Evolutionary conservation across 2,888 invertebrate genomes (phyloP).

Genomic region (Germaria angustata): DNA sequence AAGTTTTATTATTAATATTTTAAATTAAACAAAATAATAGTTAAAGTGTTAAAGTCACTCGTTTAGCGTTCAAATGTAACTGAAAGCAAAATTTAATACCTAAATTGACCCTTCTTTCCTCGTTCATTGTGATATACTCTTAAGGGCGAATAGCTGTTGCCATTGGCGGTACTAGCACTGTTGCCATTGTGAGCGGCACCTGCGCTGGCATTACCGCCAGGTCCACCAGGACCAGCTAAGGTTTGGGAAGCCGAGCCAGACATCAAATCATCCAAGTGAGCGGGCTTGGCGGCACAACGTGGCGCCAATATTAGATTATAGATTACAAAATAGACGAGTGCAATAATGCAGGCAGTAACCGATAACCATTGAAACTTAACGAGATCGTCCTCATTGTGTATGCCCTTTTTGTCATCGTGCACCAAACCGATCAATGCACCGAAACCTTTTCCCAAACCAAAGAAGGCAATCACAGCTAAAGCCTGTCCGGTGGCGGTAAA

Average conservation of each 20-base stretch:
- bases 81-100: constrained; percentile 82
- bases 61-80: constrained; percentile 30
- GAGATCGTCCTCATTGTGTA: constrained; percentile 68
- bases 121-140: constrained; percentile 90
- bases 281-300: constrained; percentile 85
- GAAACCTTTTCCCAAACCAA: constrained; percentile 87
- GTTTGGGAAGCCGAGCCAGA: constrained; percentile 81
- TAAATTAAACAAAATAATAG: constrained; percentile 43
- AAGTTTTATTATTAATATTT: constrained; percentile 5
- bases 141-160: constrained; percentile 88
- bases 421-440: constrained; percentile 85
- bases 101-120: constrained; percentile 90
- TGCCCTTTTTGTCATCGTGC: constrained; percentile 77
- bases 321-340: constrained; percentile 85
- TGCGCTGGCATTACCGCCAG: constrained; percentile 64
- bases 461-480: constrained; percentile 88
- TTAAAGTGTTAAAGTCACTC: neutral
- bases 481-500: constrained; percentile 90
- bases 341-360: constrained; percentile 84
- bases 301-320: constrained; percentile 89
- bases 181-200: constrained; percentile 80
- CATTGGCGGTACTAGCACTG: constrained; percentile 71
- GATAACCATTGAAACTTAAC: constrained; percentile 85
- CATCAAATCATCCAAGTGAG: constrained; percentile 81
- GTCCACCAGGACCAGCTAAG: constrained; percentile 73